Evolutionary conservation across 2,888 invertebrate genomes (phyloP), one percentile per base, ranked within the genome.

Genomic region (Cheilosia scutellata): DNA sequence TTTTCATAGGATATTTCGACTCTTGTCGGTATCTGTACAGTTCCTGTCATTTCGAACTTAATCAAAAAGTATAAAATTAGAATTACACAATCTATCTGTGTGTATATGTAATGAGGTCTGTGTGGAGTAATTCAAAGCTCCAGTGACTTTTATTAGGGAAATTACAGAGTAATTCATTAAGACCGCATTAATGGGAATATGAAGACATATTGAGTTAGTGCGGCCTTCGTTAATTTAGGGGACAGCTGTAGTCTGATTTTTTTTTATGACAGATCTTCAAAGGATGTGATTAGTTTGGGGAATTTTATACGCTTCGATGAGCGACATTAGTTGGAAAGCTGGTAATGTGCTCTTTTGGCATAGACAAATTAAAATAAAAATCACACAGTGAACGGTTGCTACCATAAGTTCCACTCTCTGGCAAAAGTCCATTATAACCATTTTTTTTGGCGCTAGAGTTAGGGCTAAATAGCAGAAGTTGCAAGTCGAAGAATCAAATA

Each of bases 51-150:
- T 51, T 53, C 9, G 49, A 74, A 74, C 68, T 70, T 83, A 78
- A 83, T 83, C 78, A 78, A 68, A 78, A 83, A 74, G 68, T 74
- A 78, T 51, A 74, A 74, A 83, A 83, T 74, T 78, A 44, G 68
- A 83, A 70, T 70, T 57, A 75, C 57, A 63, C 16, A 63, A 70
- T 51, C 75, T 70, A 27, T 51, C 47, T 47, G 9, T 11, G 6
- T 62, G 27, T 20, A 33, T n/a, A 58, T 37, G 37, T 58, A 63
- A 66, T 11, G 53, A 47, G 11, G 20, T 68, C 68, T 68, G 55
- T 37, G 16, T 0, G 13, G 2, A 42, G 42, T n/a, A 53, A 68
- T 40, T 31, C 40, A 42, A 55, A 29, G 20, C 40, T 42, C 53
- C 25, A 53, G 40, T 40, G 66, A 68, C 29, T 68, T 55, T 20